Percentiles rank a stretch among this genome's conserved stretches.
Conservation (phyloP, 2,888 invertebrate genomes). For the Venustoraphidia nigricollis region DNA sequence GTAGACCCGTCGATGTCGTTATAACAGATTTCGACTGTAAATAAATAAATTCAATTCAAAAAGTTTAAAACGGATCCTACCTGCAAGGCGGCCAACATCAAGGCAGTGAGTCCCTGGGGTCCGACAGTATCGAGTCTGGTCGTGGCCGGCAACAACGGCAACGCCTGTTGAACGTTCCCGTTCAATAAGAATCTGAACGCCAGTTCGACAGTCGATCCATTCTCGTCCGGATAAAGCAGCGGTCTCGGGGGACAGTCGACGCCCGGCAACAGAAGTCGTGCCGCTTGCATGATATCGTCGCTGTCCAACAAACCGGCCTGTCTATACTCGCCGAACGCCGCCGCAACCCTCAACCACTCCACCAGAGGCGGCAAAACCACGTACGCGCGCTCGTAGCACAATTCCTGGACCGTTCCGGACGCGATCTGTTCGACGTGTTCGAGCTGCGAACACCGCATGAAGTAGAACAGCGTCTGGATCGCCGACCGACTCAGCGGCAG, state of each 20-base stretch:
- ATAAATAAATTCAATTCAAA: neutral
- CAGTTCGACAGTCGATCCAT: conserved; percentile 42
- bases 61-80: neutral
- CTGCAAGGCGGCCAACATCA: conserved; percentile 69
- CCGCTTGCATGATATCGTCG: conserved; percentile 81
- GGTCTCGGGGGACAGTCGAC: conserved; percentile 78
- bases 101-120: conserved; percentile 61
- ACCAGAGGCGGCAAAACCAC: conserved; percentile 77
- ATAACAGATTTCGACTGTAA: no score
- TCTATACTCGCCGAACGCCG: conserved; percentile 69
- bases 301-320: conserved; percentile 63
- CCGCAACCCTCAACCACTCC: conserved; percentile 78
- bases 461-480: conserved; percentile 71
- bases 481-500: conserved; percentile 46
- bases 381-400: conserved; percentile 77
- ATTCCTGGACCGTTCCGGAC: conserved; percentile 36
- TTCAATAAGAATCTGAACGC: conserved; percentile 69
- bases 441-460: conserved; percentile 81
- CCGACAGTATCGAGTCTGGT: conserved; percentile 63
- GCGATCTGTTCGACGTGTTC: conserved; percentile 24
- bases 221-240: conserved; percentile 21
- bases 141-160: conserved; percentile 54
- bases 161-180: conserved; percentile 62
- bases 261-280: conserved; percentile 68
- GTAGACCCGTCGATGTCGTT: no score